Evolutionary conservation across 2,888 invertebrate species (phyloP), one percentile per base, ranked within the genome.

Genomic region (Sphaerophoria taeniata): DNA sequence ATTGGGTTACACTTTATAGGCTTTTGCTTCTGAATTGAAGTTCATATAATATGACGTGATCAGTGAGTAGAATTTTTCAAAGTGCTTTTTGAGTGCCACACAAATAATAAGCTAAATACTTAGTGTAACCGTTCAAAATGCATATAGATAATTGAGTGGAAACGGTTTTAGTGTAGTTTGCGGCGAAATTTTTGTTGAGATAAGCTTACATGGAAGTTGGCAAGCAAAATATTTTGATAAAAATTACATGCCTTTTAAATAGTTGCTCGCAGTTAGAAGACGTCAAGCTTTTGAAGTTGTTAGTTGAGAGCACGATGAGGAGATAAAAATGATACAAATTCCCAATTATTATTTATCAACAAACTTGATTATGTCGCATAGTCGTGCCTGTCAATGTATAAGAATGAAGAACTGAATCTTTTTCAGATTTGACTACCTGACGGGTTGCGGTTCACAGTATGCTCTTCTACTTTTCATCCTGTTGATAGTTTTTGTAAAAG

Each of bases 41-140:
- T 53, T 74, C 60, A 79, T 84, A 60, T 60, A 70, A 84, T 65
- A 83, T 75, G 83, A 83, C 78, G 63, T 83, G 83, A 78, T 83
- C 83, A 83, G 56, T 78, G 83, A 83, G 36, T 70, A 78, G 78
- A 83, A 74, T 74, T 36, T 58, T 73, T 70, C 70, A 55, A 78
- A 45, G 65, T 74, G 74, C 24, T 70, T 74, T 56, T 74, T 53
- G 16, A 74, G 63, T 58, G 56, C 63, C 45, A 63, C 63, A 65
- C 24, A 58, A 16, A 14, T 53, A 39, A 11, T 58, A 14, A 12
- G 36, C n/a, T 56, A 6, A 4, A 24, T 24, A 24, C 2, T 24
- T 24, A 2, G 24, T 24, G 24, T 24, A 24, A 24, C 24, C 24
- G 2, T 24, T 24, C 24, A 24, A 24, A 24, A 24, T 24, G 9